These are phyloP conservation scores for Anoplophora glabripennis DNA, from an alignment of 1,140 invertebrate genomes.

Conservation along the genomic window DNA sequence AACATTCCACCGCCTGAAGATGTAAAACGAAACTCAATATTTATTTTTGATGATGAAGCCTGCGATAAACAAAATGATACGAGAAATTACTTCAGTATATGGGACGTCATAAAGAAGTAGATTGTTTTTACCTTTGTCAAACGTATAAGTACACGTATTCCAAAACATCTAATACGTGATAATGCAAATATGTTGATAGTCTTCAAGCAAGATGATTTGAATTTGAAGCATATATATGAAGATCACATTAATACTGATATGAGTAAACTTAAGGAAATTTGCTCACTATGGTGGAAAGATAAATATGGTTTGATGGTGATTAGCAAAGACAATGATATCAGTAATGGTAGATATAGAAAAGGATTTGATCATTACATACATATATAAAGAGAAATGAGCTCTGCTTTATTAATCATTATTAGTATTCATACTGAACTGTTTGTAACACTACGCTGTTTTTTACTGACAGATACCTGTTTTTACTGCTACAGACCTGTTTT, in stretches of 20 bases:
- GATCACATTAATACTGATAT: constrained; percentile 46
- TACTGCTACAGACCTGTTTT: too few relatives aligned
- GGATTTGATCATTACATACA: not conserved
- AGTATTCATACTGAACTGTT: too few relatives aligned
- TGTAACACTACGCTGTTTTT: too few relatives aligned
- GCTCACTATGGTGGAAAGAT: constrained; percentile 32
- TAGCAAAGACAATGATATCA: constrained; percentile 37
- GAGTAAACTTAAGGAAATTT: constrained; percentile 39
- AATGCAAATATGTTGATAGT: too few relatives aligned
- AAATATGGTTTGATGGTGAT: constrained; percentile 40
- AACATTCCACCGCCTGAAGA: constrained; percentile 30
- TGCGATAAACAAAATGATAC: constrained; percentile 40
- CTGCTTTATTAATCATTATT: too few relatives aligned
- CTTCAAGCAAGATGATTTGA: constrained; percentile 10
- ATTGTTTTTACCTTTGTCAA: constrained; percentile 45
- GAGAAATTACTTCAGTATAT: constrained; percentile 42
- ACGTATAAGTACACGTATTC: constrained; percentile 48
- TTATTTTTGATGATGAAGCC: constrained; percentile 46
- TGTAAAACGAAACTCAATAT: constrained; percentile 37
- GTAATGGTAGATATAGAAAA: constrained; percentile 15
- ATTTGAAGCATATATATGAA: constrained; percentile 46
- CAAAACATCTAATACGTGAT: constrained; percentile 41
- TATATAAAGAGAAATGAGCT: too few relatives aligned
- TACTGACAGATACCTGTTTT: too few relatives aligned
- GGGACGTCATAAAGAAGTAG: constrained; percentile 24